phyloP scores from a whole-genome alignment of 2,888 invertebrate species.

The Agrilus biguttatus region DNA sequence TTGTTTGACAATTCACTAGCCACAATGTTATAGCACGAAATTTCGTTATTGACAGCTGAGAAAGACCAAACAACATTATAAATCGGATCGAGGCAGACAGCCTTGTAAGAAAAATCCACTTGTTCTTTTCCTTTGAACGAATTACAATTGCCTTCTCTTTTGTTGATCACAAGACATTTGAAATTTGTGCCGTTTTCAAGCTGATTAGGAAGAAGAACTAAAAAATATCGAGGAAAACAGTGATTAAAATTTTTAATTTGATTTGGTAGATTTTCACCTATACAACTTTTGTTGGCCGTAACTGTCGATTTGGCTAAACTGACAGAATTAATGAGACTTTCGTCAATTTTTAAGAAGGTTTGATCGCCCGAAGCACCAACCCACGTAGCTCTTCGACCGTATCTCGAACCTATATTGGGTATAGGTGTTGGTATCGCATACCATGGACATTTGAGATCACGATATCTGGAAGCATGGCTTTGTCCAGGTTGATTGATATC shows the following conservation, averaged over 20 bases:
- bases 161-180: constrained; percentile 80
- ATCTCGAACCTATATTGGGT: constrained; percentile 68
- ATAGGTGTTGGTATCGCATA: constrained; percentile 61
- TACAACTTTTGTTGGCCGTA: constrained; percentile 72
- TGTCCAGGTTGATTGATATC: constrained; percentile 26
- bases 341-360: constrained; percentile 85
- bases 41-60: constrained; percentile 46
- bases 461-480: constrained; percentile 19
- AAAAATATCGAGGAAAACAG: constrained; percentile 7
- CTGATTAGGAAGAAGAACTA: constrained; percentile 71
- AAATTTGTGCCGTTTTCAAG: constrained; percentile 59
- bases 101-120: constrained; percentile 66
- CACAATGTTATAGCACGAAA: constrained; percentile 72
- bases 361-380: constrained; percentile 92
- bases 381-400: constrained; percentile 84
- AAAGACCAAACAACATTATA: constrained; percentile 93
- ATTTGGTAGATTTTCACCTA: constrained; percentile 44
- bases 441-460: constrained; percentile 41
- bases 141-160: constrained; percentile 74
- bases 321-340: constrained; percentile 81
- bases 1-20: constrained; percentile 51
- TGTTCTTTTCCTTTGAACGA: constrained; percentile 74
- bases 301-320: constrained; percentile 78
- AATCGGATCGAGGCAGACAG: constrained; percentile 75
- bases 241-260: neutral